Evolutionary conservation across 1,140 invertebrate genomes (phyloP).

Genomic region (Cardiocondyla obscurior): DNA sequence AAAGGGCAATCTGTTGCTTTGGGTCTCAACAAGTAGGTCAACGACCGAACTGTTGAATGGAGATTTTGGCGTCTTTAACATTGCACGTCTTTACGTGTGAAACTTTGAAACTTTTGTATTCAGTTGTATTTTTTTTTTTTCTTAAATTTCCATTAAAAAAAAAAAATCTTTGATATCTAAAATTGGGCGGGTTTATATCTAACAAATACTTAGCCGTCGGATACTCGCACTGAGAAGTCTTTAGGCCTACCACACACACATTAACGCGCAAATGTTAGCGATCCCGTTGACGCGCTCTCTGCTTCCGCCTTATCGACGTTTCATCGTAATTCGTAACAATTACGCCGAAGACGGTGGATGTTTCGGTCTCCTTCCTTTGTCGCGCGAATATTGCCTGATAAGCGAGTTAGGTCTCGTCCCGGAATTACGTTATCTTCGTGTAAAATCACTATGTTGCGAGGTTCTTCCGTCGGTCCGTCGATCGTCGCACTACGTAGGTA

Average conservation of each 20-base stretch:
- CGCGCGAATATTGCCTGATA: slow-evolving; percentile 80
- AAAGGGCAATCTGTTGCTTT: slow-evolving; percentile 83
- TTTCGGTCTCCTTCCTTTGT: slow-evolving; percentile 75
- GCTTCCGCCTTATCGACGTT: not conserved
- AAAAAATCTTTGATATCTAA: not conserved
- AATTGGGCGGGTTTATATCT: not conserved
- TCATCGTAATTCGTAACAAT: slow-evolving; percentile 40
- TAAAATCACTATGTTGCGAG: slow-evolving; percentile 71
- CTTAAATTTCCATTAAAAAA: not conserved
- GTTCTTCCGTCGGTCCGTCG: not conserved
- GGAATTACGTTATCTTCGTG: slow-evolving; percentile 76
- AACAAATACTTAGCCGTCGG: not conserved
- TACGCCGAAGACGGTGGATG: slow-evolving; percentile 18
- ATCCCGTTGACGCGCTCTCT: not conserved
- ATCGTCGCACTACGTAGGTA: slow-evolving; percentile 2
- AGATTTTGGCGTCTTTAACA: slow-evolving; percentile 13
- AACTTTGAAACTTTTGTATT: not conserved
- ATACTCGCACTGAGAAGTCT: not conserved
- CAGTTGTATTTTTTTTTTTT: not conserved
- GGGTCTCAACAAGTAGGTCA: slow-evolving; percentile 81
- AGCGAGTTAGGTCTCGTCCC: slow-evolving; percentile 77
- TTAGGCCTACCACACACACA: not conserved
- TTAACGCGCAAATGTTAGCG: not conserved
- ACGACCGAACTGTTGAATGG: slow-evolving; percentile 26
- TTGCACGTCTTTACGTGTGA: not conserved